phyloP scores from a whole-genome alignment of 2,888 invertebrate genomes.

The Allacma fusca region DNA sequence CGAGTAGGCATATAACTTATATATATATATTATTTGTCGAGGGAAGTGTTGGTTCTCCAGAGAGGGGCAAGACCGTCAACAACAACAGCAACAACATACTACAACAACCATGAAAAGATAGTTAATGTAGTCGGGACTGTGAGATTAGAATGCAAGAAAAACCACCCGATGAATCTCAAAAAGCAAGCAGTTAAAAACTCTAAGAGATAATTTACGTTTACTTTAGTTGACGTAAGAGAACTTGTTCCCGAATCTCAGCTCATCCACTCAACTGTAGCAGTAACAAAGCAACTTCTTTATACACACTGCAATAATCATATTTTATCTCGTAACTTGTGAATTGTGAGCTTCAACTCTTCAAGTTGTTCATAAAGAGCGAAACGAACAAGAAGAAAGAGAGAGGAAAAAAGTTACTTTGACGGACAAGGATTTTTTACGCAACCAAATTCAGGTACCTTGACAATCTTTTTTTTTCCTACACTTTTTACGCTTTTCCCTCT shows the following conservation, averaged over 20 bases:
- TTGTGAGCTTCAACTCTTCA: conserved; percentile 35
- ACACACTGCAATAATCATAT: conserved; percentile 38
- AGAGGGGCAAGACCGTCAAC: not conserved
- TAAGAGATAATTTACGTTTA: conserved; percentile 42
- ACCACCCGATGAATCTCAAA: conserved; percentile 38
- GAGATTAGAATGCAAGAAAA: conserved; percentile 32
- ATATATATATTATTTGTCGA: too few relatives aligned
- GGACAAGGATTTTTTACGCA: conserved; percentile 32
- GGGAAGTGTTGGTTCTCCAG: too few relatives aligned
- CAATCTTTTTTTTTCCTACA: conserved; percentile 21
- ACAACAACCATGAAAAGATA: conserved; percentile 16
- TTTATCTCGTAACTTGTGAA: conserved; percentile 40
- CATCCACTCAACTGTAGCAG: conserved; percentile 19
- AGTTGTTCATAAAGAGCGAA: not conserved
- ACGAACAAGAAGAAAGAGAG: not conserved
- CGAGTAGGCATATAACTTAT: not conserved
- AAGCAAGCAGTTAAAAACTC: conserved; percentile 36
- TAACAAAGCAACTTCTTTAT: conserved; percentile 34
- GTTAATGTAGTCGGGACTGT: conserved; percentile 3
- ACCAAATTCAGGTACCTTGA: conserved; percentile 38
- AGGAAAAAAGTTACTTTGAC: conserved; percentile 23
- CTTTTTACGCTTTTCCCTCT: not conserved
- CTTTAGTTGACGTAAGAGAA: conserved; percentile 34
- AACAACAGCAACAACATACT: not conserved
- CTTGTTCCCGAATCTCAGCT: conserved; percentile 30